These are phyloP conservation scores for Piaya cayana DNA, from an alignment of 2,113 vertebrate genomes.

Conservation along the genomic window DNA sequence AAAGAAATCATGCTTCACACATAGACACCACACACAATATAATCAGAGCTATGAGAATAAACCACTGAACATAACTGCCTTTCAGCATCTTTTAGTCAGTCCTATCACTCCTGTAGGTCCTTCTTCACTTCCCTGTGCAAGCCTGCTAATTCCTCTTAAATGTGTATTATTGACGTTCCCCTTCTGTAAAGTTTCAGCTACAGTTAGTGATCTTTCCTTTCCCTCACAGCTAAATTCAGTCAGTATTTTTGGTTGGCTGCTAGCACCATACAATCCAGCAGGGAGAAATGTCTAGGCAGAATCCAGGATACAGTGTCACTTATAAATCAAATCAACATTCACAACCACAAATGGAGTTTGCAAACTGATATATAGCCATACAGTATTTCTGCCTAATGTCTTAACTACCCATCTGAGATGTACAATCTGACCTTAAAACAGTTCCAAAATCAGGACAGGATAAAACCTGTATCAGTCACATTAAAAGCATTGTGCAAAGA, in stretches of 20 bases:
- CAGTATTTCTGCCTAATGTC: background rate
- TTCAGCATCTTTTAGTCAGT: background rate
- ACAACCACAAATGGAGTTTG: background rate
- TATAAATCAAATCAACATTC: conserved; percentile 20
- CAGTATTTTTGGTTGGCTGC: background rate
- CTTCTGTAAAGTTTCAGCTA: background rate
- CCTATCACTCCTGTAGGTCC: background rate
- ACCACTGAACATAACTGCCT: background rate
- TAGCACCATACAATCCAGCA: background rate
- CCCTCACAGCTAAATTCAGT: background rate
- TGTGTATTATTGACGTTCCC: background rate
- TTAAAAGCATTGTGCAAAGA: background rate
- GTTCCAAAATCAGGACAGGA: background rate
- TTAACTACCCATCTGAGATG: background rate
- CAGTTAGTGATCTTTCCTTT: background rate
- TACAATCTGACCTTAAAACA: conserved; percentile 19
- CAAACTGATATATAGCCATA: background rate
- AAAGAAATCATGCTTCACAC: background rate
- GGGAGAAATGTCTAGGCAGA: background rate
- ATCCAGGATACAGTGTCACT: background rate
- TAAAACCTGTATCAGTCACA: background rate
- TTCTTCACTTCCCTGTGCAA: background rate
- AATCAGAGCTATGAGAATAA: background rate
- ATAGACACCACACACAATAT: background rate
- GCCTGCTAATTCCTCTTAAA: background rate